Evolutionary conservation across 64 coral and sea anemone species (phyloP), one percentile per base, ranked within the genome.

Genomic region (Catalaphyllia jardinei): DNA sequence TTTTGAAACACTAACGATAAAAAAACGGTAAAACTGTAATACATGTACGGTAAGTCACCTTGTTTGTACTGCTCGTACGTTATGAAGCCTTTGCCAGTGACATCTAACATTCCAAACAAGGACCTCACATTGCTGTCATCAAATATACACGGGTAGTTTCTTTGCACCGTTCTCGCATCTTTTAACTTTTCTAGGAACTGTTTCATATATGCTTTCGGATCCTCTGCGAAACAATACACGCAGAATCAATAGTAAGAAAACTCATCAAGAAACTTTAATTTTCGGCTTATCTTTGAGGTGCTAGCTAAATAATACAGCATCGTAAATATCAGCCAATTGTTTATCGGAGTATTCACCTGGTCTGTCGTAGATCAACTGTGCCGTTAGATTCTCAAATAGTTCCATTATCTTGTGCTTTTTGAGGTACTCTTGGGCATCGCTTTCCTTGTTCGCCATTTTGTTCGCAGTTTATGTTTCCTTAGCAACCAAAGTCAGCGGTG

Each of bases 61-160:
- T 92, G 90, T 93, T 99, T 99, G 46, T 99, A 99, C 52, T 99
- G 96, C 59, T 95, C 94, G 39, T 93, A 99, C 4, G 91, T 99
- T 13, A 99, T 90, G 63, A 89, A 80, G 28, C 96, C 94, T 54
- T 95, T 95, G 73, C 91, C 88, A 60, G 96, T 93, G 0, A 99
- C 90, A 93, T 99, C 96, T 79, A 99, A 64, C 96, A 99, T 99
- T 39, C 96, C 96, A 78, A 99, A 88, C 74, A 99, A 87, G 10
- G 96, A 99, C 71, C 85, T 91, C 22, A 99, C 88, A 38, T 99
- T 99, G 52, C 87, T 99, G 72, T 99, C 96, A 86, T 99, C 96
- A 74, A 99, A 99, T 61, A 95, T 83, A 54, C 96, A 93, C 1
- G 96, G 96, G 74, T 95, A 90, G 67, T 94, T 94, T 72, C 94